These are phyloP conservation scores for Digitonthophagus gazella DNA, from an alignment of 2,888 invertebrate species.

Conservation along the genomic window DNA sequence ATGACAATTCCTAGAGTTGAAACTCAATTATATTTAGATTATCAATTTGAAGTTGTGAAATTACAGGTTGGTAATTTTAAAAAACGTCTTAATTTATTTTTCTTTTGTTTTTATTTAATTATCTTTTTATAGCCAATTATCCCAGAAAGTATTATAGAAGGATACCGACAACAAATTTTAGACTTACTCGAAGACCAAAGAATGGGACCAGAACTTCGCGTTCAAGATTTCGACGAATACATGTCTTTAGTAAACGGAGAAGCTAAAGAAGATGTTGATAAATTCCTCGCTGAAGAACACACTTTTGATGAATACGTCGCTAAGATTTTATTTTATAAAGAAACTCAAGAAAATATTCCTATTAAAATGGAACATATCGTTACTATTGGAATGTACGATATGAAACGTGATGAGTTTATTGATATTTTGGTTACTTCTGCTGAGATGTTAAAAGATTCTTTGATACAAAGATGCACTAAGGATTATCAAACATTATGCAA, in stretches of 20 bases:
- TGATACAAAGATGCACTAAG: constrained; percentile 72
- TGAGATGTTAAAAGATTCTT: constrained; percentile 63
- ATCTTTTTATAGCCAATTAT: constrained; percentile 66
- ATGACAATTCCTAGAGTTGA: constrained; percentile 75
- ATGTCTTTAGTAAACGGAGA: constrained; percentile 72
- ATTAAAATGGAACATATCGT: constrained; percentile 62
- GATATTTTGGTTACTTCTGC: constrained; percentile 68
- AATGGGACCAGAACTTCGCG: constrained; percentile 69
- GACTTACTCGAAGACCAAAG: constrained; percentile 68
- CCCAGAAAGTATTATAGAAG: constrained; percentile 64
- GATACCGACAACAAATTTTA: constrained; percentile 61
- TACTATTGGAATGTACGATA: constrained; percentile 80
- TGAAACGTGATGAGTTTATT: constrained; percentile 78
- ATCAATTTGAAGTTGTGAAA: constrained; percentile 41
- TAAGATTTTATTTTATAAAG: constrained; percentile 62
- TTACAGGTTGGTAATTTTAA: constrained; percentile 40
- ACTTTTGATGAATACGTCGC: constrained; percentile 64
- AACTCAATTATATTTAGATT: constrained; percentile 72
- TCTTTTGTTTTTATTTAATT: neutral
- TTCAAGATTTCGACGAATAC: constrained; percentile 80
- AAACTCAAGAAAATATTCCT: constrained; percentile 63
- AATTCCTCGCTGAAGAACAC: constrained; percentile 66
- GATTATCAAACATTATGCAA: constrained; percentile 80
- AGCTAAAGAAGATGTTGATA: constrained; percentile 58
- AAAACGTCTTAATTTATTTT: neutral